Percentiles rank a stretch among this genome's conserved stretches.
Evolutionary conservation across 2,888 invertebrate species (phyloP).

Genomic region (Heliconius sara): DNA sequence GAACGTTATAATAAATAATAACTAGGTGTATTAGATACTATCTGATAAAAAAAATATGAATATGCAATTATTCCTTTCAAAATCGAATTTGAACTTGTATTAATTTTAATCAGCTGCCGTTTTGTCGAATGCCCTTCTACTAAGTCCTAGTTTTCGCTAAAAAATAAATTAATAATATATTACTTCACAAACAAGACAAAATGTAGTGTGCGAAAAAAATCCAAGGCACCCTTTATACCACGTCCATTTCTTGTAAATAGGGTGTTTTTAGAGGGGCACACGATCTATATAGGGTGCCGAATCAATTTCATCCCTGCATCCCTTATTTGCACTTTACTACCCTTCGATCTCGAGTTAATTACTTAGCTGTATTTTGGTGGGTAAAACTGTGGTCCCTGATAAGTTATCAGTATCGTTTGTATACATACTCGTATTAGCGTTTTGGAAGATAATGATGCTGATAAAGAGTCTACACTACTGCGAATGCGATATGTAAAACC

Average conservation of each 20-base stretch:
- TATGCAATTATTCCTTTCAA: neutral
- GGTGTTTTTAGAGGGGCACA: slow-evolving; percentile 38
- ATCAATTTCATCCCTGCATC: slow-evolving; percentile 43
- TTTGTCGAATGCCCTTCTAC: neutral
- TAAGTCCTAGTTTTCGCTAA: neutral
- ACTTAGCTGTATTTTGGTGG: slow-evolving; percentile 3
- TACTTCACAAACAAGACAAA: neutral
- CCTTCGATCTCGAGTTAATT: slow-evolving; percentile 23
- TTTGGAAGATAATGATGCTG: neutral
- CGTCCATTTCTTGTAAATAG: slow-evolving; percentile 43
- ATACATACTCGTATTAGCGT: neutral
- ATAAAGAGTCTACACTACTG: too few species aligned
- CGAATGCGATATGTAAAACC: too few species aligned
- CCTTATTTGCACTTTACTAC: slow-evolving; percentile 39
- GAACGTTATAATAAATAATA: neutral
- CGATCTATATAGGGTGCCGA: slow-evolving; percentile 45
- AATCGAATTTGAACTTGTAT: neutral
- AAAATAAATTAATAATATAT: neutral
- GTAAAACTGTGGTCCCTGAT: neutral
- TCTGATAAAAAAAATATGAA: neutral
- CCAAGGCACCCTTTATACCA: slow-evolving; percentile 15
- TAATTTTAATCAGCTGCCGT: neutral
- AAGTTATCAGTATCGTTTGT: neutral
- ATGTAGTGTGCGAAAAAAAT: neutral
- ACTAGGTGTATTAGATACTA: too few species aligned